phyloP scores from a whole-genome alignment of 2,113 vertebrate genomes.

The Puntigrus tetrazona region DNA sequence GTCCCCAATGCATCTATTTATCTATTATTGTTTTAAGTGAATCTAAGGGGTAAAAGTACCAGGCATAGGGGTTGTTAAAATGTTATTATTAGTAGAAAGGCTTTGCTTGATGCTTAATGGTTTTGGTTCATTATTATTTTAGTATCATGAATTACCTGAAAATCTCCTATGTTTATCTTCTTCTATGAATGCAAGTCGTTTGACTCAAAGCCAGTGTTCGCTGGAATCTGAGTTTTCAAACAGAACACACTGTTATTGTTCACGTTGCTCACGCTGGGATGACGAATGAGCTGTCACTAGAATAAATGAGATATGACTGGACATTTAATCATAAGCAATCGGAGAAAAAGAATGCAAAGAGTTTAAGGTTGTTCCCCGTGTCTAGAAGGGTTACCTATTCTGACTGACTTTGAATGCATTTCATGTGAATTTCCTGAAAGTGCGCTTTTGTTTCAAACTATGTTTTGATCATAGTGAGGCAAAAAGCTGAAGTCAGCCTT shows the following conservation, averaged over 20 bases:
- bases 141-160: neutral
- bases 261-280: neutral
- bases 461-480: slow-evolving; percentile 47
- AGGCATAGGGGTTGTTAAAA: neutral
- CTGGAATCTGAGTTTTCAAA: neutral
- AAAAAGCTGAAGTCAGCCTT: slow-evolving; percentile 46
- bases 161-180: neutral
- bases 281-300: neutral
- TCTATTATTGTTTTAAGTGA: neutral
- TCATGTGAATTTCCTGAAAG: neutral
- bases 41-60: neutral
- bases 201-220: neutral
- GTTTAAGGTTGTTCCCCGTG: neutral
- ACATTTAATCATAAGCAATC: slow-evolving; percentile 41
- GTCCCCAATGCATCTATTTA: neutral
- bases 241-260: slow-evolving; percentile 3
- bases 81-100: neutral
- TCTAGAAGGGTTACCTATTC: slow-evolving; percentile 56
- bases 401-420: neutral
- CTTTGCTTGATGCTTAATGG: neutral
- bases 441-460: slow-evolving; percentile 42
- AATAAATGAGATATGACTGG: neutral
- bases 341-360: slow-evolving; percentile 19
- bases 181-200: neutral
- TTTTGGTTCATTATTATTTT: neutral